Evolutionary conservation across 2,797 vertebrate genomes (phyloP), one percentile per base, ranked within the genome.

Genomic region (Oreochromis grahami): DNA sequence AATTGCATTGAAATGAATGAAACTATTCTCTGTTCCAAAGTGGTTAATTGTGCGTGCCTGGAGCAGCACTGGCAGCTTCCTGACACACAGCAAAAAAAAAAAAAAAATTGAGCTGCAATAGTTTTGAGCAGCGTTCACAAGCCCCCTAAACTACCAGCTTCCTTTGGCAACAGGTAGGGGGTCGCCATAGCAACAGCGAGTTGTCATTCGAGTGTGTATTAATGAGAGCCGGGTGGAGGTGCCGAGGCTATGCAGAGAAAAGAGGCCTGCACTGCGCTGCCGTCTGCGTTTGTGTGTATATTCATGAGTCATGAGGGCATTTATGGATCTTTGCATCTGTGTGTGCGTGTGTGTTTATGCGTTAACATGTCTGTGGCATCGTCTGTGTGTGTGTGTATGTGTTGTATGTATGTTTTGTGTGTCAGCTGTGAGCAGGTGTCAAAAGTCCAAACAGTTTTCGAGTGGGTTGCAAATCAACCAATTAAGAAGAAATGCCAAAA

Each of bases 131-230:
- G 80, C 58, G 52, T 86, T 88, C 84, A 53, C 76, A 19, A 88
- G 55, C 82, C 60, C 45, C 45, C 13, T 58, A 53, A 81, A 82
- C 85, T 82, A 78, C 41, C 63, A 14, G 76, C 76, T n/a, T 77
- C 79, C 78, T 58, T 83, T 84, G 88, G 91, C 92, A 94, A 94
- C 94, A 95, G 93, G 94, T 94, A 92, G 77, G 76, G 78, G 83
- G 92, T 95, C 24, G 76, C 91, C 92, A 94, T 92, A 90, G 94
- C 90, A 94, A 95, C 94, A 85, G 93, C 0, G 80, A 84, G 84
- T 90, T 84, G 88, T 93, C 93, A 92, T 87, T 87, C 36, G 72
- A 79, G 84, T 78, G 84, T 77, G 91, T 91, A 89, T 89, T 93
- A 94, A 93, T 87, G 91, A 94, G 89, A 83, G 85, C n/a, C 14